Base-by-base conservation (phyloP, 2,113 vertebrate species). In the Cyprinus carpio region DNA sequence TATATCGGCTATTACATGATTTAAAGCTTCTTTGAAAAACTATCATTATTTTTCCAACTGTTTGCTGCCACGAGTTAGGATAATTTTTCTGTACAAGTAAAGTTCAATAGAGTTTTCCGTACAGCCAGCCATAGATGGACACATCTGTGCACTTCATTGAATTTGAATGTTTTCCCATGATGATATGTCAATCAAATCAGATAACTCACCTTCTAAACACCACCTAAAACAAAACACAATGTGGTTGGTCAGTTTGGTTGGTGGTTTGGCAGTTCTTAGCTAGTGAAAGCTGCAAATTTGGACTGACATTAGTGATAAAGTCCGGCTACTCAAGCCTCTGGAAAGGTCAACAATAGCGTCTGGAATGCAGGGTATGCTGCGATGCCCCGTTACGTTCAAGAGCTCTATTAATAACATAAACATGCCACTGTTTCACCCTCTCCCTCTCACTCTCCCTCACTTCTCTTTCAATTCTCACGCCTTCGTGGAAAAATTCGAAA, bases 261-360 rank as follows among this genome's bases (percentile, higher is more conserved):
- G n/a, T n/a, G n/a, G 56, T 5, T 40, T 23, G 51, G 29, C 49
- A 31, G 76, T 46, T 67, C 43, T 69, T 34, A 20, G 10, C 40
- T 49, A 4, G 9, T 51, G 23, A 49, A 31, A 81, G 6, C 20
- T 3, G 37, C n/a, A 46, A 81, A 29, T 51, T 72, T 49, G 7
- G 49, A 23, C n/a, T 18, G 31, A 40, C 78, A 11, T 65, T 37
- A 10, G 16, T 20, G 31, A 29, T 40, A 18, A 85, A 58, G 31
- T 34, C 75, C 37, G 1, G 51, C 56, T 82, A 49, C 64, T 12
- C 43, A 29, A 40, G 49, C 37, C 81, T 56, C 34, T 82, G 10
- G 78, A 82, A 82, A 86, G 79, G 85, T 82, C 85, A 86, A 67
- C 58, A 75, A 75, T 58, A 81, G 71, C 27, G 71, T 76, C 56